Percentiles rank a stretch among this genome's conserved stretches.
Evolutionary conservation across 2,888 invertebrate species (phyloP).

Genomic region (Acleris holmiana): DNA sequence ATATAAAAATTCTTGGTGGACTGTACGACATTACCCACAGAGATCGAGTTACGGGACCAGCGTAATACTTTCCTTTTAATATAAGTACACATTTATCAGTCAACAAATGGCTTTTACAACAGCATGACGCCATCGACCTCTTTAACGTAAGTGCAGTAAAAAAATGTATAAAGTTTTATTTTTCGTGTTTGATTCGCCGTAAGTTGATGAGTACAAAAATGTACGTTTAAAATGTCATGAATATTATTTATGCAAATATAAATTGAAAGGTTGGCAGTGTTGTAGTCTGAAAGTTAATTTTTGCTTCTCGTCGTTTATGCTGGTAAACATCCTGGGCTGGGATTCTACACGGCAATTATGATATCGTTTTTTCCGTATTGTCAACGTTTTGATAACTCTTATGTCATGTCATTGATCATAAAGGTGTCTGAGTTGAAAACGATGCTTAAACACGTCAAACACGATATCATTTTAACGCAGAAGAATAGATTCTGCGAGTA

Average conservation of each 20-base stretch:
- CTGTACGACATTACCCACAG: not conserved
- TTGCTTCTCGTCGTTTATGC: not conserved
- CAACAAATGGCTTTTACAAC: conserved; percentile 30
- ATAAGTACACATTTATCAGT: conserved; percentile 7
- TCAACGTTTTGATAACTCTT: too few species aligned
- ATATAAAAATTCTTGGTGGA: too few species aligned
- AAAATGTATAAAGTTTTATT: not conserved
- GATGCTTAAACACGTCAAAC: too few species aligned
- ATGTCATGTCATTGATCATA: too few species aligned
- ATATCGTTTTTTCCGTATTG: too few species aligned
- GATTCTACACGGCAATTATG: too few species aligned
- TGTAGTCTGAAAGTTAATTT: not conserved
- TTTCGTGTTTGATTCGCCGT: not conserved
- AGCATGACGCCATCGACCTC: conserved; percentile 21
- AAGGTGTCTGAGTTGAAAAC: too few species aligned
- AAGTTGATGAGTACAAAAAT: not conserved
- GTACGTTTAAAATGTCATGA: not conserved
- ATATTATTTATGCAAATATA: not conserved
- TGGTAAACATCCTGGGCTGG: too few species aligned
- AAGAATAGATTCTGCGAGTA: not conserved
- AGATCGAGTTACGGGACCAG: conserved; percentile 7
- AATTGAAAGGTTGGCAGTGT: not conserved
- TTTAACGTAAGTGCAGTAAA: not conserved
- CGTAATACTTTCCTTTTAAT: conserved; percentile 11
- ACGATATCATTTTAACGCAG: too few species aligned